Percentiles rank a stretch among this genome's conserved stretches.
phyloP scores from a whole-genome alignment of 2,113 vertebrate species.

The Lagopus leucura region DNA sequence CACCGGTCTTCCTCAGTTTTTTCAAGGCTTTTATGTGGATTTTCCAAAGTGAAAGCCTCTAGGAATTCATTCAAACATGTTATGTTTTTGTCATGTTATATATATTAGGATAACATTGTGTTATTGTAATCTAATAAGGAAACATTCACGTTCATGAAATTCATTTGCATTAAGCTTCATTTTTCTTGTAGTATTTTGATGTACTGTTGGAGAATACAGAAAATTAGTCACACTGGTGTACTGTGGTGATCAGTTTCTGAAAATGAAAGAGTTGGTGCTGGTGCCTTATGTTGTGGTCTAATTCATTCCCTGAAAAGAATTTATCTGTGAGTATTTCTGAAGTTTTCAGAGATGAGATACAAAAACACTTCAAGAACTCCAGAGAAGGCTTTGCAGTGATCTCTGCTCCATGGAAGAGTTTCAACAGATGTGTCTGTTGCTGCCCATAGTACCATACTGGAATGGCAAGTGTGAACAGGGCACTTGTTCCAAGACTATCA shows the following conservation, averaged over 20 bases:
- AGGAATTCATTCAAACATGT: not conserved
- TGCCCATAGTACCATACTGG: not conserved
- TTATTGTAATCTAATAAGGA: slow-evolving; percentile 6
- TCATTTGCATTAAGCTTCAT: not conserved
- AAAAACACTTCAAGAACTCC: slow-evolving; percentile 9
- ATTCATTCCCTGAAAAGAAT: slow-evolving; percentile 49
- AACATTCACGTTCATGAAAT: not conserved
- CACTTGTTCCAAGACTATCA: not conserved
- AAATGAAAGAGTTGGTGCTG: not conserved
- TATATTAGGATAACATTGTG: not conserved
- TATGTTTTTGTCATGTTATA: not conserved
- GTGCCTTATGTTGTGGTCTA: slow-evolving; percentile 43
- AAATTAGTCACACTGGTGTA: not conserved
- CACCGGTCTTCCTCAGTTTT: not conserved
- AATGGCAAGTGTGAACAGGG: not conserved
- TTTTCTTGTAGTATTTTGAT: not conserved
- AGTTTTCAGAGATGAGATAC: slow-evolving; percentile 2
- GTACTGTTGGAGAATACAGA: not conserved
- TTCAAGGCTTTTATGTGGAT: not conserved
- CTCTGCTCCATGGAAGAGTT: not conserved
- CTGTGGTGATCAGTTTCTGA: slow-evolving; percentile 15
- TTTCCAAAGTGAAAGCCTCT: not conserved
- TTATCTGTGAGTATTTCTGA: not conserved
- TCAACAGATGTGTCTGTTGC: slow-evolving; percentile 1
- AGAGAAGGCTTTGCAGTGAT: slow-evolving; percentile 14